These are phyloP conservation scores for Cheilinus undulatus DNA, from an alignment of 2,113 vertebrate genomes.

Conservation along the genomic window DNA sequence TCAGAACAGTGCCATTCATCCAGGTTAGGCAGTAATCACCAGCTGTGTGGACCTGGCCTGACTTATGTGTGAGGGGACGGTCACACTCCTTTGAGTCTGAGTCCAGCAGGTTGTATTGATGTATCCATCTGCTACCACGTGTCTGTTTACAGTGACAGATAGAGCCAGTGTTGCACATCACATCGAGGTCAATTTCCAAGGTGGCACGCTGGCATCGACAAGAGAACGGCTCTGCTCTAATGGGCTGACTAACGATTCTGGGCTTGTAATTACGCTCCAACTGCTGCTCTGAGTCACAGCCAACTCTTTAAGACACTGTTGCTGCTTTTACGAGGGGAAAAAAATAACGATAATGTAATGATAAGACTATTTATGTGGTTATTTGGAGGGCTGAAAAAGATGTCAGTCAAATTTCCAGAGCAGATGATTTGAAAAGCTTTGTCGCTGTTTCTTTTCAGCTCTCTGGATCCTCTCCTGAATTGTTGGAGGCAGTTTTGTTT, in stretches of 20 bases:
- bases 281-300: slow-evolving; percentile 50
- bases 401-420: not conserved
- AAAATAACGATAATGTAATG: not conserved
- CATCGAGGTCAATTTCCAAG: slow-evolving; percentile 55
- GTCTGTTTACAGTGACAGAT: slow-evolving; percentile 65
- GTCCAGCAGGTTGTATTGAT: slow-evolving; percentile 45
- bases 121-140: slow-evolving; percentile 3
- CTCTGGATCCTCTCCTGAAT: not conserved
- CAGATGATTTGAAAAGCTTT: not conserved
- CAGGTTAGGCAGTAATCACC: not conserved
- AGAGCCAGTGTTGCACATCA: slow-evolving; percentile 32
- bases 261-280: slow-evolving; percentile 49
- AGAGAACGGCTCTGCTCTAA: slow-evolving; percentile 44
- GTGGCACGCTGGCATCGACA: slow-evolving; percentile 47
- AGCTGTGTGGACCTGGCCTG: slow-evolving; percentile 12
- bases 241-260: slow-evolving; percentile 58
- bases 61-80: not conserved
- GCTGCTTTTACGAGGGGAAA: slow-evolving; percentile 12
- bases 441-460: not conserved
- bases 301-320: slow-evolving; percentile 29
- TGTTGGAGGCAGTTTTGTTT: not conserved
- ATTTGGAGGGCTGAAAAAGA: not conserved
- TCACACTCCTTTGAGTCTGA: not conserved
- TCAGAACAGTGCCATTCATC: slow-evolving; percentile 7
- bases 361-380: not conserved